Evolutionary conservation across 2,113 vertebrate species (phyloP), one percentile per base, ranked within the genome.

Genomic region (Pavo muticus): DNA sequence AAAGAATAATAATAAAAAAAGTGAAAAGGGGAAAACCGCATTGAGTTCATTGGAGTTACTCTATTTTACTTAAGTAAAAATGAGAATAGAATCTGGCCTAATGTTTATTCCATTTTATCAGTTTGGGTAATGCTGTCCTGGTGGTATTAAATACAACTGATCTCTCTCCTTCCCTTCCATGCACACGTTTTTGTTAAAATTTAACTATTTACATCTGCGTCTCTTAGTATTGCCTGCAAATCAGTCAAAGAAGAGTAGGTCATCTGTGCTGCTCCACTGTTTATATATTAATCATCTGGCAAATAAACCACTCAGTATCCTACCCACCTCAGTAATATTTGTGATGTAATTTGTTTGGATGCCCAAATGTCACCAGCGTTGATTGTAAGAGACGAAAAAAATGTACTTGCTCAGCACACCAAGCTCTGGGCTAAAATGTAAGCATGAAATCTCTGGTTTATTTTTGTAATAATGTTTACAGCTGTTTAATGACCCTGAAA

Each of bases 381-480:
- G 98, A 97, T 98, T 97, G 97, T 98, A 97, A 96, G 97, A 98
- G 97, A 97, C 96, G 97, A 96, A 97, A 97, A 98, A 98, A 97
- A 98, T 97, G 97, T 97, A 97, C 98, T 98, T 97, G 97, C 97
- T 98, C 97, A 98, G 98, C 98, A 97, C 94, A 97, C 97, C 96
- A 96, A 98, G 98, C 98, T 98, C 97, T 98, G 97, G 98, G 98
- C 98, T 98, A 97, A 98, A 98, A 98, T 98, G 97, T 97, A 98
- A 98, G 98, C 98, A 97, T 98, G 98, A 98, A 98, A 98, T 98
- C 97, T 97, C 97, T 96, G 98, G 97, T 98, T 98, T 98, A 98
- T 98, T 98, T 98, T 98, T 98, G 97, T 98, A 98, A 98, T 98
- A 98, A 98, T 98, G 98, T 98, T 98, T 98, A 98, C 98, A 98